Evolutionary conservation across 2,888 invertebrate genomes (phyloP).

Genomic region (Horisme vitalbata): DNA sequence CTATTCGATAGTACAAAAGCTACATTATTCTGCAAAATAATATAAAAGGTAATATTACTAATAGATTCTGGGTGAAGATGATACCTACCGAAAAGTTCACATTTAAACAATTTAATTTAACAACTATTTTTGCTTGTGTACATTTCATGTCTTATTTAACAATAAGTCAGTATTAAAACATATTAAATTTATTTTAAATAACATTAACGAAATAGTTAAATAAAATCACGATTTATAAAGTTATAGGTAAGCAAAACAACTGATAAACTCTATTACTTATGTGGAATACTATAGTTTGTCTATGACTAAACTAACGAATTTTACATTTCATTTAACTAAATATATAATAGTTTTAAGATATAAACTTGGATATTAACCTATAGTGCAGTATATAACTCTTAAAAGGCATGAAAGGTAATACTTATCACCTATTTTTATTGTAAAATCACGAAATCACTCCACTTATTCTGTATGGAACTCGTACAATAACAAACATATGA

Average conservation of each 20-base stretch:
- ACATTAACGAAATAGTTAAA: conserved; percentile 1
- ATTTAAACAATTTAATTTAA: background rate
- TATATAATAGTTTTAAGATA: conserved; percentile 37
- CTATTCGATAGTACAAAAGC: conserved; percentile 64
- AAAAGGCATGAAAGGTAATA: no score
- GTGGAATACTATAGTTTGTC: conserved; percentile 6
- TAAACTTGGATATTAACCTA: conserved; percentile 8
- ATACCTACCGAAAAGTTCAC: no score
- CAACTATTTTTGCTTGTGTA: background rate
- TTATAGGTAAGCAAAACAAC: no score
- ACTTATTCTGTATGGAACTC: no score
- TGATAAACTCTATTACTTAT: conserved; percentile 14
- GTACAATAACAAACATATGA: no score
- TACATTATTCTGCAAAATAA: conserved; percentile 40
- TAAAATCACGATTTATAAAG: background rate
- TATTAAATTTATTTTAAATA: background rate
- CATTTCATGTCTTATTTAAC: background rate
- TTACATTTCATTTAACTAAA: conserved; percentile 50
- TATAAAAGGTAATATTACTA: no score
- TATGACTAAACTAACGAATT: conserved; percentile 55
- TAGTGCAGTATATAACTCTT: conserved; percentile 13
- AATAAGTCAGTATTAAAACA: background rate
- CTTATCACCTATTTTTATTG: conserved; percentile 10
- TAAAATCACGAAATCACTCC: conserved; percentile 23
- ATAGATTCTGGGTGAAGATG: no score